Evolutionary conservation across 2,797 vertebrate species (phyloP).

Genomic region (Mionectes olivaceus): DNA sequence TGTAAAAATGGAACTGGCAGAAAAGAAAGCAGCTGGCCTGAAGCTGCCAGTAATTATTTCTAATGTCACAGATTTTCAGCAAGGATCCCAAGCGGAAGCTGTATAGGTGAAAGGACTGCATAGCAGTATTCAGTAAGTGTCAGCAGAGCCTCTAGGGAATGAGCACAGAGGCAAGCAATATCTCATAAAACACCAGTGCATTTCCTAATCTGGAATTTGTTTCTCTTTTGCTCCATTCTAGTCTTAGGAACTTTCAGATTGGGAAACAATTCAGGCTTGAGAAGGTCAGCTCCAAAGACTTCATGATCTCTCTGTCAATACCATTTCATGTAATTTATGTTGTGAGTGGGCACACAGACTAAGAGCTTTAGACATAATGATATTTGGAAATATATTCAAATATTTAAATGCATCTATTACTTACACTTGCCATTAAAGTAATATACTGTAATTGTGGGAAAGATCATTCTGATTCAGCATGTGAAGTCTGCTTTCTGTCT

Average conservation of each 20-base stretch:
- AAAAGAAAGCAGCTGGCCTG: neutral
- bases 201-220: neutral
- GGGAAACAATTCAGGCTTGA: neutral
- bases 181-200: neutral
- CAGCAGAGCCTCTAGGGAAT: neutral
- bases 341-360: neutral
- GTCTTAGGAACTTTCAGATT: neutral
- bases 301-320: neutral
- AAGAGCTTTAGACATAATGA: neutral
- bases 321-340: neutral
- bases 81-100: neutral
- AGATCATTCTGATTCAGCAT: slow-evolving; percentile 1
- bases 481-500: neutral
- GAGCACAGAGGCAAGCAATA: neutral
- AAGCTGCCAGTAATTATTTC: slow-evolving; percentile 39
- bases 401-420: slow-evolving; percentile 1
- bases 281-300: slow-evolving; percentile 6
- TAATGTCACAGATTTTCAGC: slow-evolving; percentile 10
- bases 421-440: slow-evolving; percentile 37
- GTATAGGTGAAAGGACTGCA: neutral
- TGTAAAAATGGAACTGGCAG: slow-evolving; percentile 31
- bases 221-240: neutral
- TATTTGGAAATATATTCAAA: slow-evolving; percentile 28
- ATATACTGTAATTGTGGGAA: neutral
- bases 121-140: neutral